A percentile compares a stretch with the other conserved stretches of the same genome.
Evolutionary conservation across 2,113 vertebrate genomes (phyloP).

Genomic region (Varanus salvator): DNA sequence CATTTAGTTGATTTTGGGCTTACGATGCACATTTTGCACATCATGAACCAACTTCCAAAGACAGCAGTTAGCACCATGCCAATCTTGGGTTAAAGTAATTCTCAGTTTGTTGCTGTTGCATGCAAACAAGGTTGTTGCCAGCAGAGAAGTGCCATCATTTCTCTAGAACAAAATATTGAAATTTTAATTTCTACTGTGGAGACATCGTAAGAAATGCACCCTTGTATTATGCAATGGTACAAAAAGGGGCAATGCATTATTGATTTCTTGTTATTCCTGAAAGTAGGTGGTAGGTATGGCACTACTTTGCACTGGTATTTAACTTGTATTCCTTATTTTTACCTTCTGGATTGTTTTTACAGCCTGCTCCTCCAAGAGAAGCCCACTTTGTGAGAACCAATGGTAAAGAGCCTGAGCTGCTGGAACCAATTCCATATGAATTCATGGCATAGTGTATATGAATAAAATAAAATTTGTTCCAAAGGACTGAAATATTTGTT

Average conservation of each 20-base stretch:
- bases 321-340: not conserved
- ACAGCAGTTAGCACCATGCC: no score
- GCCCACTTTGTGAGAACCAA: constrained; percentile 97
- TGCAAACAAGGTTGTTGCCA: no score
- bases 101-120: no score
- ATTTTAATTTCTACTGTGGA: not conserved
- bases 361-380: constrained; percentile 93
- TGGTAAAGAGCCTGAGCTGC: constrained; percentile 87
- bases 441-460: constrained; percentile 85
- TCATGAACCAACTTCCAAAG: no score
- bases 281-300: not conserved
- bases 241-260: not conserved
- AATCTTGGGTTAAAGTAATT: no score
- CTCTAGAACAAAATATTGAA: not conserved
- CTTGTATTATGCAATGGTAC: not conserved
- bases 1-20: no score
- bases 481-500: constrained; percentile 50
- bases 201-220: not conserved
- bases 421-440: constrained; percentile 90
- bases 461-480: constrained; percentile 78
- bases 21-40: no score
- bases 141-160: not conserved
- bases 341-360: constrained; percentile 24
- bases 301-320: not conserved
- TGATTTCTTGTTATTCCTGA: not conserved